Evolutionary conservation across 1,140 invertebrate genomes (phyloP), one percentile per base, ranked within the genome.

Genomic region (Hyphantria cunea): DNA sequence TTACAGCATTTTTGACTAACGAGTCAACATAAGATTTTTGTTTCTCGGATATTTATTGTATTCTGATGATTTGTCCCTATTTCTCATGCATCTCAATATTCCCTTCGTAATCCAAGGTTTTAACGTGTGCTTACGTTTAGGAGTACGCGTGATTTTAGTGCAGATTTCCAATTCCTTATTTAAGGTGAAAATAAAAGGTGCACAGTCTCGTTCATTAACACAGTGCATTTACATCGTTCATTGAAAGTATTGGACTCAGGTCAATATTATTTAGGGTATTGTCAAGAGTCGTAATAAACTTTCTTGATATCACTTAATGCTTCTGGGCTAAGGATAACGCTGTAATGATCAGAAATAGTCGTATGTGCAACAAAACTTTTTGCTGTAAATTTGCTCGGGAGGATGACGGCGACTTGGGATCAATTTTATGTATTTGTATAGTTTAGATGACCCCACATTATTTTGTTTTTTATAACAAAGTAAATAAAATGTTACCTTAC

Each of bases 41-140:
- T 63, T 50, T 13, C 33, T 49, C 0, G 61, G 61, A 13, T 54
- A 9, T 53, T 54, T 42, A 41, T 54, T 7, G 14, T 12, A 12
- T 63, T 63, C 41, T 49, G 39, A n/a, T n/a, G n/a, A 12, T 6
- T 34, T 51, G 34, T 61, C 48, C 31, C 58, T 42, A 33, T 51
- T 37, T 61, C 41, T 51, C 17, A 61, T 61, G 14, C 48, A 61
- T 4, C 58, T 50, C 6, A 61, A 25, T n/a, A 51, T 10, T n/a
- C 48, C 58, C 33, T 6, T 13, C 3, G 45, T 60, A 17, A 60
- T 60, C 56, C 56, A 60, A 5, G 56, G 56, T 50, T 53, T 64
- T 12, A 44, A 7, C 0, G 12, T 44, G 3, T 14, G 41, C 8
- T 37, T 2, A 4, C 34, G 8, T 37, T 37, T 37, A 37, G 34